Base-by-base conservation (phyloP, 2,888 invertebrate genomes). In the Leptinotarsa juncta region DNA sequence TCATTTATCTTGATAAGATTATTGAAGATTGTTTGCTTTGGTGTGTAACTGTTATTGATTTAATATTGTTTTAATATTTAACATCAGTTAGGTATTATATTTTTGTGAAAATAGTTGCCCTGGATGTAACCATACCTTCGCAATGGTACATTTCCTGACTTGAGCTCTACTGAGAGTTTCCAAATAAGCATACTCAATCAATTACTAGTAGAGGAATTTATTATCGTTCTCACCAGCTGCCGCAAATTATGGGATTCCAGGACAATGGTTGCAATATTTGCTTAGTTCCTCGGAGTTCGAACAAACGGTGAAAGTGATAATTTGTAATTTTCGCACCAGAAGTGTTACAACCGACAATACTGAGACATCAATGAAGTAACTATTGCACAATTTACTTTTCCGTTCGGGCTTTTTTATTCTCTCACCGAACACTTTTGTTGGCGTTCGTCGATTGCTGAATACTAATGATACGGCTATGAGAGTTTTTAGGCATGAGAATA, bases 331-430 rank as follows among this genome's bases (percentile, higher is more conserved):
- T 80, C 79, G 73, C 78, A 79, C 74, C 70, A 65, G 76, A 84
- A 83, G 84, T 82, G 82, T 83, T 83, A 82, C 82, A 83, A 82
- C 83, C 80, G 81, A 83, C 84, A 84, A 84, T 83, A 82, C 76
- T 81, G 76, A 80, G 82, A 81, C 82, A 80, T 79, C 78, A 82
- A 84, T 85, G 85, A 84, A 84, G 84, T 85, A 85, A 85, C 80
- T 79, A 79, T 85, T 85, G 84, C 83, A 82, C 84, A 85, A 85
- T 82, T 72, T 78, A 76, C 80, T 74, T 78, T 79, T 79, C 79
- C 76, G 77, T 71, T 74, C 75, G 65, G 60, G 57, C 62, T 71
- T 75, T 73, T 42, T 75, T 75, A 75, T 65, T 72, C 65, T 77
- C 77, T 74, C 77, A 77, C 72, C 74, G 72, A 72, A 67, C 68